Evolutionary conservation across 2,113 vertebrate species (phyloP), one percentile per base, ranked within the genome.

Genomic region (Coryphaenoides rupestris): DNA sequence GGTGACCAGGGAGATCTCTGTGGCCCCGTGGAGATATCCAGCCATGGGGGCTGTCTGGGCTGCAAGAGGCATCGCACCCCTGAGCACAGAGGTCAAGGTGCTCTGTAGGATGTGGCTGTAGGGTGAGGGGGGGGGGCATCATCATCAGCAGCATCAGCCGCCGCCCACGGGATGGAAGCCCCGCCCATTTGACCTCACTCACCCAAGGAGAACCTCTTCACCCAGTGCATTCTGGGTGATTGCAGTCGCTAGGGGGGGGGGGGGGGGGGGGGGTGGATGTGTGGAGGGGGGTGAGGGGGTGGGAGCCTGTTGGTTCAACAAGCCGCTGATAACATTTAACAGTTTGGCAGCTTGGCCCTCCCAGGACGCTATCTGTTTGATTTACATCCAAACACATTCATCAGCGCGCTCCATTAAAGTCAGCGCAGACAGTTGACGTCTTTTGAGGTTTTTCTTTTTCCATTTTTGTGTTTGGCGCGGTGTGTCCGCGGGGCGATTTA

Each of bases 291-390:
- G n/a, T n/a, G n/a, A n/a, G n/a, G n/a, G n/a, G n/a, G n/a, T n/a
- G n/a, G n/a, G n/a, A 83, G 84, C 82, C 81, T 88, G 87, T 88
- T 89, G 86, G 84, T 84, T 82, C 81, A 77, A 81, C 86, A 84
- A 71, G 76, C 52, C 63, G 61, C 69, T 74, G 84, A 89, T 87
- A 85, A 86, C 79, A 87, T 86, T 87, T 76, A 79, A 71, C 76
- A 66, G 75, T 16, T 1, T 24, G 63, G 78, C 58, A 50, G 62
- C 70, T 67, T 77, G 71, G 76, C 60, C n/a, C 75, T 72, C 64
- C 22, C 19, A 72, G 75, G 66, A 10, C 56, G 53, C 62, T 45
- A 53, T 73, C 73, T 75, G 80, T 78, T 81, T 76, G 76, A 85
- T 84, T 83, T 73, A 77, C 73, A 72, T 75, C 69, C 73, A 77